Evolutionary conservation across 2,797 vertebrate species (phyloP).

Genomic region (Otolemur crassicaudatus): DNA sequence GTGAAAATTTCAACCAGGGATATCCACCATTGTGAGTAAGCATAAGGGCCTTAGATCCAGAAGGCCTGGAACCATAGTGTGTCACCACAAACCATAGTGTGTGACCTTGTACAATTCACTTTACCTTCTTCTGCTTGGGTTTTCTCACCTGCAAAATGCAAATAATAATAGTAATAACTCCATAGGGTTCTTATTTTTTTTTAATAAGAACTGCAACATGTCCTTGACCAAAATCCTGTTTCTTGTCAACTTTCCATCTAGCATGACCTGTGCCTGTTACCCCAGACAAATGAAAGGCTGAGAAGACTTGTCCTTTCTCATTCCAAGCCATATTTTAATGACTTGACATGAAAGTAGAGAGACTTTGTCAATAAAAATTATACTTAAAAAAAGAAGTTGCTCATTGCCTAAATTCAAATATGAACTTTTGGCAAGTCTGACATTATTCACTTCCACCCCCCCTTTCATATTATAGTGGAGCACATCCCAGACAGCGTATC

Average conservation of each 20-base stretch:
- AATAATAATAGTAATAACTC: background rate
- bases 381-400: background rate
- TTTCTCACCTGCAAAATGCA: background rate
- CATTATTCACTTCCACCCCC: background rate
- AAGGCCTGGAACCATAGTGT: background rate
- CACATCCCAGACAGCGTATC: background rate
- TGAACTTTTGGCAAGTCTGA: background rate
- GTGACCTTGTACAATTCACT: background rate
- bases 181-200: background rate
- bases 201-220: background rate
- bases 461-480: background rate
- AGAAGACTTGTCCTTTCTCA: background rate
- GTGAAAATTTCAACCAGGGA: background rate
- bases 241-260: background rate
- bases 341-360: background rate
- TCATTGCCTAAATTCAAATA: background rate
- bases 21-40: background rate
- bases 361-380: background rate
- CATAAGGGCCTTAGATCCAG: background rate
- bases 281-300: background rate
- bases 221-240: background rate
- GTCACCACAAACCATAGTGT: background rate
- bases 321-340: conserved; percentile 1
- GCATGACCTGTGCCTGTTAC: background rate
- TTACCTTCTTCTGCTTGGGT: background rate